phyloP scores from a whole-genome alignment of 1,140 invertebrate genomes.

The Eriocheir sinensis region DNA sequence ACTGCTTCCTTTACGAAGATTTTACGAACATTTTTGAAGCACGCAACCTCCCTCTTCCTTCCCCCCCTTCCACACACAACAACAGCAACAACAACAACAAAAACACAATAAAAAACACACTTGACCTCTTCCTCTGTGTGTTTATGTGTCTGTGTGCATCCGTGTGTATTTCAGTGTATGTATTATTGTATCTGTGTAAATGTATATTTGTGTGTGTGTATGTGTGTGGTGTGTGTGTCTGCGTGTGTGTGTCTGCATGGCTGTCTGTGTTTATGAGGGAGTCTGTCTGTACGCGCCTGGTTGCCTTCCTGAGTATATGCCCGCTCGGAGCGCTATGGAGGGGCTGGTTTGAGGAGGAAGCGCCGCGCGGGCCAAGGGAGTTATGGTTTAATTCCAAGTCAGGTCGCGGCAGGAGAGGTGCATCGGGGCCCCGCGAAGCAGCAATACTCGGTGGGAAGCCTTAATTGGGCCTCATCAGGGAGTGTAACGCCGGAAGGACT shows the following conservation, averaged over 20 bases:
- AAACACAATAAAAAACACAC: background rate
- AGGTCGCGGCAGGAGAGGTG: background rate
- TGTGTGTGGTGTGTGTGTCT: background rate
- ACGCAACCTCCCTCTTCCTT: too few species aligned
- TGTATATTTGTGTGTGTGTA: constrained; percentile 13
- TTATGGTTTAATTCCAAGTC: constrained; percentile 25
- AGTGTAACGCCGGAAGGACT: background rate
- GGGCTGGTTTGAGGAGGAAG: background rate
- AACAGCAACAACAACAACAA: too few species aligned
- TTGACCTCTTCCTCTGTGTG: background rate
- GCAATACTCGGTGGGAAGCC: background rate
- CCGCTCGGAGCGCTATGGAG: too few species aligned
- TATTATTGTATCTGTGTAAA: background rate
- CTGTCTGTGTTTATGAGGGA: too few species aligned
- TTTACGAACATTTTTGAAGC: too few species aligned
- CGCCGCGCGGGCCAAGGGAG: background rate
- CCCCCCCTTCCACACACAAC: too few species aligned
- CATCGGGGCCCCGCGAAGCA: background rate
- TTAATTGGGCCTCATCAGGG: constrained; percentile 14
- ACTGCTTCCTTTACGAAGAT: too few species aligned
- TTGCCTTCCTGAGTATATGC: too few species aligned
- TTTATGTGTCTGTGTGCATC: background rate
- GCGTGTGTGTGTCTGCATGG: background rate
- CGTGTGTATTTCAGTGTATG: background rate
- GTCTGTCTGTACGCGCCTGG: too few species aligned